phyloP scores from a whole-genome alignment of 2,888 invertebrate species.

The Blomia tropicalis region DNA sequence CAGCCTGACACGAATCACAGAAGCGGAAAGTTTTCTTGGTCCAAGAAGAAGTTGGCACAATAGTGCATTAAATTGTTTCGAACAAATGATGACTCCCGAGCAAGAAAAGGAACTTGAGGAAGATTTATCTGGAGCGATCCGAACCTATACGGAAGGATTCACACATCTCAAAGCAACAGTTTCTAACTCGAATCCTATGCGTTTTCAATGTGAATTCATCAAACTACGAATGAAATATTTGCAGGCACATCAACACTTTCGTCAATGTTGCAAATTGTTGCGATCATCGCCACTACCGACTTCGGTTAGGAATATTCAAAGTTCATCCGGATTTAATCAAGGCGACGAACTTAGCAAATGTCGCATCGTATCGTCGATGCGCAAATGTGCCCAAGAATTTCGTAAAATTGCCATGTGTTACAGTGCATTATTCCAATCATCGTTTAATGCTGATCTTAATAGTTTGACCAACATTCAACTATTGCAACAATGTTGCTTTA shows the following conservation, averaged over 20 bases:
- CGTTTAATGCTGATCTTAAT: slow-evolving; percentile 67
- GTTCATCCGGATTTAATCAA: background rate
- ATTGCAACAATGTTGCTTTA: slow-evolving; percentile 61
- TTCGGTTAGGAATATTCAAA: background rate
- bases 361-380: slow-evolving; percentile 56
- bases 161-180: slow-evolving; percentile 43
- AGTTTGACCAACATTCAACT: slow-evolving; percentile 56
- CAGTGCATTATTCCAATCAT: slow-evolving; percentile 59
- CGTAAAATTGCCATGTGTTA: slow-evolving; percentile 55
- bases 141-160: slow-evolving; percentile 49
- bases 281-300: slow-evolving; percentile 73
- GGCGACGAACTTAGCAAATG: slow-evolving; percentile 60
- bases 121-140: slow-evolving; percentile 33
- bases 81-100: background rate
- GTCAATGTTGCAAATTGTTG: slow-evolving; percentile 54
- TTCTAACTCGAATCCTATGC: slow-evolving; percentile 46
- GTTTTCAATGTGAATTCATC: slow-evolving; percentile 60
- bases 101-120: background rate
- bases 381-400: slow-evolving; percentile 56
- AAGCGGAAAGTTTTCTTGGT: slow-evolving; percentile 36
- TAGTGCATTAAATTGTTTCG: background rate
- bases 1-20: slow-evolving; percentile 46
- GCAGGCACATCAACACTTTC: slow-evolving; percentile 48
- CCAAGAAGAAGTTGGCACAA: slow-evolving; percentile 20
- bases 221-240: slow-evolving; percentile 58